Evolutionary conservation across 2,113 vertebrate genomes (phyloP), one percentile per base, ranked within the genome.

Genomic region (Stercorarius parasiticus): DNA sequence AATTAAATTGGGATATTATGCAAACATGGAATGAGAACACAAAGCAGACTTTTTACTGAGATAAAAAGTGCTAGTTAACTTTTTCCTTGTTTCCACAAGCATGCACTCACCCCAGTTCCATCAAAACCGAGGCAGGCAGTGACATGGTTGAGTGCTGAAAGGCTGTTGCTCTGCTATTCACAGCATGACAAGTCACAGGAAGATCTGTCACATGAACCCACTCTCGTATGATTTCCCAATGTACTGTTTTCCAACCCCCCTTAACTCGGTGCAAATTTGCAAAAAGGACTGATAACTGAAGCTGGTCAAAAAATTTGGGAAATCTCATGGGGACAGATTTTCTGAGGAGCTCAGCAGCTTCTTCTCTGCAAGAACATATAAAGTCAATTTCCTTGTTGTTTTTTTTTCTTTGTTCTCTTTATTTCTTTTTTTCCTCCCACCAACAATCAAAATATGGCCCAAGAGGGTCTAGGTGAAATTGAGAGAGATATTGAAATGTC

Each of bases 131-230:
- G 53, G 76, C 95, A 93, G 78, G 82, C 92, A 86, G 66, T 47
- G 92, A 77, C 92, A 94, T 26, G 52, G 82, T 30, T 85, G 80
- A 78, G 92, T 92, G 96, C 59, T 97, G 96, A 97, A 96, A 96
- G 88, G 95, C 82, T 95, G 94, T 32, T 93, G 88, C 86, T 90
- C 67, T 88, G 94, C 92, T 95, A 74, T 97, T 95, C 86, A 36
- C 9, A 0, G 92, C 76, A 56, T 91, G 97, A 96, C 96, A 95
- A 95, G 94, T 49, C 1, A 0, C 92, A 97, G 92, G 82, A 81
- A 83, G 88, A 95, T 82, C 94, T 95, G 96, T 96, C 92, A 96
- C 82, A 93, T 78, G 92, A 94, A 78, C 67, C 88, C 55, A 71
- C 90, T 83, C 76, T 78, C 3, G 0, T 53, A 30, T 43, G 55